Evolutionary conservation across 2,888 invertebrate species (phyloP), one percentile per base, ranked within the genome.

Genomic region (Crepidodera aurea): DNA sequence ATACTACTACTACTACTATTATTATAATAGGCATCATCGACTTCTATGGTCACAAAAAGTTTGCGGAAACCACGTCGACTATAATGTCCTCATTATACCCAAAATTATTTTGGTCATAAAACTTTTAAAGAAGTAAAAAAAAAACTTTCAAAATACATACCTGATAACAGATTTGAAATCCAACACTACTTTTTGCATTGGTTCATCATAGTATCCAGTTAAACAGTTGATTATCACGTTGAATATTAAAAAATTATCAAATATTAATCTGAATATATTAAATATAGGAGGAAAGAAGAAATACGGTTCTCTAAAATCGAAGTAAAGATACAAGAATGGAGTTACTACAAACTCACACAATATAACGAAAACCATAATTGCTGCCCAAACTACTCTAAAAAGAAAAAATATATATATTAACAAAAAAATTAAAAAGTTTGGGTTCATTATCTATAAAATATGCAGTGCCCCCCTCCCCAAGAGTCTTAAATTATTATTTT

Each of bases 131-230:
- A n/a, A n/a, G n/a, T n/a, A n/a, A n/a, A n/a, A n/a, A n/a, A n/a
- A n/a, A n/a, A n/a, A n/a, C n/a, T n/a, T n/a, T n/a, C n/a, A 34
- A 15, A 16, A 51, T 42, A 56, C 67, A 65, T 67, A 74, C 74
- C 53, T 56, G n/a, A 68, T 53, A 53, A 75, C 74, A 42, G 65
- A 62, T 46, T 60, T 69, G 16, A 63, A 64, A 48, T 72, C 68
- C 39, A 77, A 60, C 5, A 75, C 70, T 16, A 77, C 72, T 60
- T 74, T 72, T 67, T 77, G 75, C 46, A 70, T 71, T 1, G 73
- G 71, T 59, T 75, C 76, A 32, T 74, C 73, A 56, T 75, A 75
- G 51, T 74, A 77, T 10, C 77, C 77, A 16, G 74, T 75, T 12
- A 73, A 65, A 51, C 70, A 69, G 56, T 70, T 70, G 6, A 75